Percentiles rank a stretch among this genome's conserved stretches.
These are phyloP conservation scores for Gnatocerus cornutus DNA, from an alignment of 2,888 invertebrate genomes.

Conservation along the genomic window DNA sequence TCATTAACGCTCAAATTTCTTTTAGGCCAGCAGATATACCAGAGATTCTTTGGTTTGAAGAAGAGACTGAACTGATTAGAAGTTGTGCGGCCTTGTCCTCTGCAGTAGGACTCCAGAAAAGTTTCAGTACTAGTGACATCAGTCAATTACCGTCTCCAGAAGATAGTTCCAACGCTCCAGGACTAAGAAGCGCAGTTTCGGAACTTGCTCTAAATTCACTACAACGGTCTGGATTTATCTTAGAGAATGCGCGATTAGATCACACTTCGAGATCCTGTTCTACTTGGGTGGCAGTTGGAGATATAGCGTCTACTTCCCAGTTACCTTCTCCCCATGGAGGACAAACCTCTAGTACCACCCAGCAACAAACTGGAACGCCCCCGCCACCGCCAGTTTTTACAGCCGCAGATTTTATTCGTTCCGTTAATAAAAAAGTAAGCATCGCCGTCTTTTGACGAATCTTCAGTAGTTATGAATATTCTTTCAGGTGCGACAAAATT, in stretches of 20 bases:
- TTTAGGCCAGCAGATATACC: slow-evolving; percentile 76
- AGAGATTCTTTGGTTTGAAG: slow-evolving; percentile 81
- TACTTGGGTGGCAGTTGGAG: slow-evolving; percentile 91
- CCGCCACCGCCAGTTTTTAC: slow-evolving; percentile 76
- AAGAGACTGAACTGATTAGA: slow-evolving; percentile 84
- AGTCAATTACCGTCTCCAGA: slow-evolving; percentile 75
- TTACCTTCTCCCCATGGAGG: slow-evolving; percentile 88
- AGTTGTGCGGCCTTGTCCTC: slow-evolving; percentile 87
- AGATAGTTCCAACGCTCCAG: slow-evolving; percentile 66
- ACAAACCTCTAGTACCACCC: slow-evolving; percentile 61
- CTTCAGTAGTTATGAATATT: neutral
- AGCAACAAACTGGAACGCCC: slow-evolving; percentile 60
- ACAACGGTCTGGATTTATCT: slow-evolving; percentile 73
- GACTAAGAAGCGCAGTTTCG: slow-evolving; percentile 72
- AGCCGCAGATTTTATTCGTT: slow-evolving; percentile 80
- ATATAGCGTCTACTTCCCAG: slow-evolving; percentile 83
- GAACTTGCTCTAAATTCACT: slow-evolving; percentile 76
- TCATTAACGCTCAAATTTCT: neutral
- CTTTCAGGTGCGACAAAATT: slow-evolving; percentile 83
- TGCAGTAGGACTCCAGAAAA: slow-evolving; percentile 86
- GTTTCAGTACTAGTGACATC: slow-evolving; percentile 89
- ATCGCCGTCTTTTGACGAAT: neutral
- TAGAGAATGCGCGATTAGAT: slow-evolving; percentile 76
- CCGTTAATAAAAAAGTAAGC: slow-evolving; percentile 86
- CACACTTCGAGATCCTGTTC: slow-evolving; percentile 81